Percentiles rank a stretch among this genome's conserved stretches.
phyloP scores from a whole-genome alignment of 2,888 invertebrate species.

The Rhyacophila evoluta region DNA sequence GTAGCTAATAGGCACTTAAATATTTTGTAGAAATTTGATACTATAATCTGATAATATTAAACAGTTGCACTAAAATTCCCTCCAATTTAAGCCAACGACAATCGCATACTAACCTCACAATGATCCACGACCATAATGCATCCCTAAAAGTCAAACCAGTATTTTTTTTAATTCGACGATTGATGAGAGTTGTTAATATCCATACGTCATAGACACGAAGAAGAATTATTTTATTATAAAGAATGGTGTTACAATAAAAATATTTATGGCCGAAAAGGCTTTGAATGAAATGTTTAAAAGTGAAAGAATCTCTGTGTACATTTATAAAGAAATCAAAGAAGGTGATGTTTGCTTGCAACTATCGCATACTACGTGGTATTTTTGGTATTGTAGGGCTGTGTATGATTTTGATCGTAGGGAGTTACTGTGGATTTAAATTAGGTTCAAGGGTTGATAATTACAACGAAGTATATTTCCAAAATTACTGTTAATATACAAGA shows the following conservation, averaged over 20 bases:
- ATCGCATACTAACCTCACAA: neutral
- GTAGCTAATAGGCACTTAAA: too few relatives aligned
- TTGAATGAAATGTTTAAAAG: slow-evolving; percentile 26
- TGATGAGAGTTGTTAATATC: neutral
- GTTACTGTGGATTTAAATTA: slow-evolving; percentile 18
- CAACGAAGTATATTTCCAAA: neutral
- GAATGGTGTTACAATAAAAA: neutral
- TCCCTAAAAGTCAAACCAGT: neutral
- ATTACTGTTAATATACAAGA: too few relatives aligned
- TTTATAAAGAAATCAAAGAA: slow-evolving; percentile 51
- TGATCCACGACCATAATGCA: neutral
- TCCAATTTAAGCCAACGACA: neutral
- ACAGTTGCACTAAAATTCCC: neutral
- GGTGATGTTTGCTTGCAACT: slow-evolving; percentile 31
- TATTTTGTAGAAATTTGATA: too few relatives aligned
- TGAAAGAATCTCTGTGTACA: slow-evolving; percentile 36
- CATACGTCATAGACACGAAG: neutral
- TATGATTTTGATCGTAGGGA: neutral
- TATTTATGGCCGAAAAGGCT: slow-evolving; percentile 32
- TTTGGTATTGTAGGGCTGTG: neutral
- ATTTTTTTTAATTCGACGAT: neutral
- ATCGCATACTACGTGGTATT: neutral
- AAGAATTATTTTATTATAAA: neutral
- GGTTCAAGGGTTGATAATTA: neutral
- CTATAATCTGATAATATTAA: neutral